Evolutionary conservation across 2,888 invertebrate species (phyloP), one percentile per base, ranked within the genome.

Genomic region (Agonopterix subpropinquella): DNA sequence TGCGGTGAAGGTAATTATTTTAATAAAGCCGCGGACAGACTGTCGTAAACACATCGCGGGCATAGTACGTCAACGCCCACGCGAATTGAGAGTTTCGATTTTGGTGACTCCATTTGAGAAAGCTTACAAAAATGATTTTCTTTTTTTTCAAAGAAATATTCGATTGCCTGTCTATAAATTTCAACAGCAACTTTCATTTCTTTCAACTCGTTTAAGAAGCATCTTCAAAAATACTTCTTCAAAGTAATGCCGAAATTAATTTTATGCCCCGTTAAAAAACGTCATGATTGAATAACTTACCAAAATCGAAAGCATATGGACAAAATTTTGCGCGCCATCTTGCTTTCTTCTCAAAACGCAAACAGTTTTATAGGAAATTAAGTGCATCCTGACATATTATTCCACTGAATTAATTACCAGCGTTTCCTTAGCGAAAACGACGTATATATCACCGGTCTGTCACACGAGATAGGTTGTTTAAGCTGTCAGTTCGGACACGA

Each of bases 331-430:
- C 57, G 55, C 67, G 73, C 76, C 73, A 74, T 73, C 65, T 73
- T 72, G 70, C 61, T 67, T 60, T 62, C 67, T 65, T 70, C 67
- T 61, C 67, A 8, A 50, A 49, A 50, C 49, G 53, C 67, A 73
- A 73, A 72, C 76, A 71, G 75, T 76, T 82, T 82, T 77, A 85
- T 85, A 82, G 80, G 77, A 79, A 80, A 81, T 80, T 79, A 83
- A 81, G 77, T 79, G 81, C 77, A 80, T 82, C 78, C 76, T 74
- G 81, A 82, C 80, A 78, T 84, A 81, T 82, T 81, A 80, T 83
- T 82, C 78, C 73, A 65, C 63, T 67, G 79, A 81, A 88, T 87
- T 86, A 88, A 87, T 85, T 77, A 75, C 74, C 67, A 65, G 70
- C 74, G 78, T 83, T 84, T 82, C 78, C 79, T 76, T 69, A 72